Evolutionary conservation across 2,113 vertebrate species (phyloP).

Genomic region (Leuciscus idus): DNA sequence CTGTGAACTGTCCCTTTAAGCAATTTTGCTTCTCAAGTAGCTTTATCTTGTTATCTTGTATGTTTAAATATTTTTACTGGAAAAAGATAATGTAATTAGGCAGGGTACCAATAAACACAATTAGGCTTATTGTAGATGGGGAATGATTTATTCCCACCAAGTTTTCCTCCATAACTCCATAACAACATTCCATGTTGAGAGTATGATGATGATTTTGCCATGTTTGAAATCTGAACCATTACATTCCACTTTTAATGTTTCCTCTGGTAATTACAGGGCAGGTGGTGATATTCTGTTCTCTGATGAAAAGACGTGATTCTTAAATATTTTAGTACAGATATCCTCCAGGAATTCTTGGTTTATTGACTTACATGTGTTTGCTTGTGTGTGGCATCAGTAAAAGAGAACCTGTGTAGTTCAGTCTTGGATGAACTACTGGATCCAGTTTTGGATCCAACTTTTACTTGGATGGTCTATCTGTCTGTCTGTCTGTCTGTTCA

Average conservation of each 20-base stretch:
- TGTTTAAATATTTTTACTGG: not conserved
- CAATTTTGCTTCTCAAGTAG: not conserved
- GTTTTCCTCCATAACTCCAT: slow-evolving; percentile 55
- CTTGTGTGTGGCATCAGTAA: not conserved
- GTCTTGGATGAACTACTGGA: not conserved
- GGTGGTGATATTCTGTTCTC: slow-evolving; percentile 68
- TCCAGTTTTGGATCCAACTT: not conserved
- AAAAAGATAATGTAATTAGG: not conserved
- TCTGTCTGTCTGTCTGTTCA: not conserved
- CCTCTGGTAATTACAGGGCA: slow-evolving; percentile 66
- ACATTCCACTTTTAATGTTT: slow-evolving; percentile 54
- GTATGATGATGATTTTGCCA: slow-evolving; percentile 64
- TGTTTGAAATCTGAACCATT: slow-evolving; percentile 55
- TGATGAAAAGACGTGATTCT: slow-evolving; percentile 57
- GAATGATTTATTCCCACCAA: slow-evolving; percentile 57
- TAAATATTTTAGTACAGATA: slow-evolving; percentile 46
- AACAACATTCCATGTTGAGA: slow-evolving; percentile 57
- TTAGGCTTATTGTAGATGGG: slow-evolving; percentile 74
- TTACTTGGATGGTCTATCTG: not conserved
- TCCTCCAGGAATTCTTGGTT: slow-evolving; percentile 57
- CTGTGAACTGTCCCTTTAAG: not conserved
- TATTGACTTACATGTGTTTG: not conserved
- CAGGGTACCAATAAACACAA: slow-evolving; percentile 73
- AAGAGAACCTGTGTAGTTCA: not conserved
- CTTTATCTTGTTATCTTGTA: not conserved